These are phyloP conservation scores for Microhierax caerulescens DNA, from an alignment of 2,797 vertebrate genomes.

Conservation along the genomic window DNA sequence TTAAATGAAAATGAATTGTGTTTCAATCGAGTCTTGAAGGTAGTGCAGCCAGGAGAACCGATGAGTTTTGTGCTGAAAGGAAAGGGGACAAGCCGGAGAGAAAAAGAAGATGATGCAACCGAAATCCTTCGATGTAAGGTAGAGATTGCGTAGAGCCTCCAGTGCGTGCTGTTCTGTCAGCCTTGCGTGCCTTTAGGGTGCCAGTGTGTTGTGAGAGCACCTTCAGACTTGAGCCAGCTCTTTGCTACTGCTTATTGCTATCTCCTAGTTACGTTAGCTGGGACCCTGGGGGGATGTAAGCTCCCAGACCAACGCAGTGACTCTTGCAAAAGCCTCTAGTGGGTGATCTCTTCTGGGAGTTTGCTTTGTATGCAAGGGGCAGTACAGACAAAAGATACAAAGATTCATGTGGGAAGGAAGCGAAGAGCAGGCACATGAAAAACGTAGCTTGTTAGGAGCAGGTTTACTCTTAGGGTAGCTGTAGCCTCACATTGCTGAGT, in stretches of 20 bases:
- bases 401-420: neutral
- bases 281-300: fast-evolving
- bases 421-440: neutral
- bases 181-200: neutral
- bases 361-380: neutral
- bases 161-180: neutral
- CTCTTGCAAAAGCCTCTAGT: neutral
- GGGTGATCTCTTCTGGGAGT: neutral
- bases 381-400: neutral
- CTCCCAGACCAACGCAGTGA: neutral
- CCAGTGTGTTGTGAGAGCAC: neutral
- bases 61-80: neutral
- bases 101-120: neutral
- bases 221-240: neutral
- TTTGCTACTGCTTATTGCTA: neutral
- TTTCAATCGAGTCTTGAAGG: neutral
- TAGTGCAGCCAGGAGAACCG: neutral
- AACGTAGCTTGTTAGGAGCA: neutral
- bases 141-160: fast-evolving
- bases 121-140: neutral
- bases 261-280: neutral
- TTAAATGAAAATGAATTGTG: neutral
- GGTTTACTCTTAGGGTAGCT: neutral
- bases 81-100: neutral
- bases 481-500: fast-evolving